A percentile compares a stretch with the other conserved stretches of the same genome.
Evolutionary conservation across 2,113 vertebrate species (phyloP).

Genomic region (Acrocephalus arundinaceus): DNA sequence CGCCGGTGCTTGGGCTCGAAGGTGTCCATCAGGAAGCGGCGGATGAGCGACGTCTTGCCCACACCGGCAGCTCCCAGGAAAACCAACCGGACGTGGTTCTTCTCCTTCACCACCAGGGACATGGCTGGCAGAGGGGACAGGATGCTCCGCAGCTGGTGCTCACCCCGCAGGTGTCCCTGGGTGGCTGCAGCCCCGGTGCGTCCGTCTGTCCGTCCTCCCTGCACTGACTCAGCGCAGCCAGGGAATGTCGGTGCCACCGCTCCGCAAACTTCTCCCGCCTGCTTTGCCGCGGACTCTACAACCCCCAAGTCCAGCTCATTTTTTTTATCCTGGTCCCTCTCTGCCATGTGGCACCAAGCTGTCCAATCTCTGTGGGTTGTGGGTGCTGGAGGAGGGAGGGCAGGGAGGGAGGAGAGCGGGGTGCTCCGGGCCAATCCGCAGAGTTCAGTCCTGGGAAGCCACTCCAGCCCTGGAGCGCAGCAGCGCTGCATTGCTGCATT

Average conservation of each 20-base stretch:
- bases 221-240: neutral
- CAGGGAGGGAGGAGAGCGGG: conserved; percentile 47
- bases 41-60: conserved; percentile 88
- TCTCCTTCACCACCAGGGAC: conserved; percentile 86
- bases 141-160: neutral
- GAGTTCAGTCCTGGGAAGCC: neutral
- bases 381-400: conserved; percentile 39
- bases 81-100: conserved; percentile 84
- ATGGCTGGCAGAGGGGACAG: conserved; percentile 51
- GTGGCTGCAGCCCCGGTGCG: neutral
- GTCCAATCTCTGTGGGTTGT: conserved; percentile 56
- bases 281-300: neutral
- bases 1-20: conserved; percentile 88
- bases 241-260: neutral
- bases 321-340: conserved; percentile 42
- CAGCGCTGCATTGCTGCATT: neutral
- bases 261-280: neutral
- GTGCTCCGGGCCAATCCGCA: conserved; percentile 47
- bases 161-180: neutral
- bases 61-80: conserved; percentile 89
- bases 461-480: neutral
- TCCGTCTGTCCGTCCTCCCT: neutral
- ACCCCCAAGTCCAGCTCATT: neutral
- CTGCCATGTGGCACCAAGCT: conserved; percentile 50
- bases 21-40: conserved; percentile 85